These are phyloP conservation scores for Disparrhopalites patrizii DNA, from an alignment of 2,888 invertebrate genomes.

Conservation along the genomic window DNA sequence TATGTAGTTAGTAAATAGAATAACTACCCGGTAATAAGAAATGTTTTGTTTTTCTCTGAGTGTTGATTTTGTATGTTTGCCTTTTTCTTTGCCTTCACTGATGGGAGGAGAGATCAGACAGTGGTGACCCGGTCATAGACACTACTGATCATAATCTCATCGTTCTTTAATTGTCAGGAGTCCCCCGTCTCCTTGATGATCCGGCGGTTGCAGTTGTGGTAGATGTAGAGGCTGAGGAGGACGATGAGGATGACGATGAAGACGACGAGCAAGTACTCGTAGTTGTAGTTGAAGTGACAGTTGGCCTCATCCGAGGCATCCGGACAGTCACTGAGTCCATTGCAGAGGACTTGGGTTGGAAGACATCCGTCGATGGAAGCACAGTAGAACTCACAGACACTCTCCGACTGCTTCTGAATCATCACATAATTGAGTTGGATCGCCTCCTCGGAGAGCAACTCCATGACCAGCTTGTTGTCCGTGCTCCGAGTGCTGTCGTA, in stretches of 20 bases:
- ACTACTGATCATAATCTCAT: constrained; percentile 16
- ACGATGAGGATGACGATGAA: constrained; percentile 19
- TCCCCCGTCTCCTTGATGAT: constrained; percentile 6
- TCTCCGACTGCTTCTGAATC: constrained; percentile 25
- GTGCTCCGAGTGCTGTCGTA: constrained; percentile 3
- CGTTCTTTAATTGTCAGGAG: constrained; percentile 30
- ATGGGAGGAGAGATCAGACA: no score
- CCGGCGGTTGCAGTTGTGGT: constrained; percentile 20
- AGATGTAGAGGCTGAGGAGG: constrained; percentile 20
- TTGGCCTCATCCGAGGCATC: constrained; percentile 44
- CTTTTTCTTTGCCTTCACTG: no score
- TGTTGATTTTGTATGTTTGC: no score
- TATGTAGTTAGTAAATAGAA: no score
- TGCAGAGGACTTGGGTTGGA: constrained; percentile 36
- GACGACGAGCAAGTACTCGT: constrained; percentile 17
- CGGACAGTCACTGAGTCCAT: constrained; percentile 44
- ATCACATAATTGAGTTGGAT: constrained; percentile 18
- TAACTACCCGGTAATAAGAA: no score
- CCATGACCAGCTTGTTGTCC: constrained; percentile 17
- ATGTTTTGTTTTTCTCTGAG: no score
- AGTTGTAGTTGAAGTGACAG: constrained; percentile 35
- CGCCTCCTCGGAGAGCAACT: background rate
- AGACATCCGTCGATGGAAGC: constrained; percentile 28
- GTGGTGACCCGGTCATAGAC: constrained; percentile 24
- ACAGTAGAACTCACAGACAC: constrained; percentile 29